These are phyloP conservation scores for Pachyseris speciosa DNA, from an alignment of 64 coral and sea anemone species.

Conservation along the genomic window DNA sequence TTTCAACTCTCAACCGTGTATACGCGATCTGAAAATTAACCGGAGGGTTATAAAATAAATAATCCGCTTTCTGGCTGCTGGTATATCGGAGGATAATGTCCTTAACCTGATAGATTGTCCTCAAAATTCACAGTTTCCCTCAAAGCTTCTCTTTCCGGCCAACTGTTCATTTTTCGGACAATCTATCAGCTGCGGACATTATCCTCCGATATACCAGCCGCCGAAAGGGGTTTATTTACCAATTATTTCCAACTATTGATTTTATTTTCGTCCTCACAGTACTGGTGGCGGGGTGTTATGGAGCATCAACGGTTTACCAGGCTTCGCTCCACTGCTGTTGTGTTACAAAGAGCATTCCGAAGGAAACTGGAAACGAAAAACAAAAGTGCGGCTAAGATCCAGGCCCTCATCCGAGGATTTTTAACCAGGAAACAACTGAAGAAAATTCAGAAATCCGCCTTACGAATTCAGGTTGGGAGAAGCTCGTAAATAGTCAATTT, in stretches of 20 bases:
- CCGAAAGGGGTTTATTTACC: no score
- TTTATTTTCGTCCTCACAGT: conserved; percentile 39
- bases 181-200: no score
- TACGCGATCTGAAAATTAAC: no score
- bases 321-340: conserved; percentile 26
- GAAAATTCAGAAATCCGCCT: conserved; percentile 54
- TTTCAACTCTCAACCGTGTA: no score
- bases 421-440: conserved; percentile 60
- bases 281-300: conserved; percentile 83
- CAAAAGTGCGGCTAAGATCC: conserved; percentile 70
- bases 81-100: background rate
- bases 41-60: no score
- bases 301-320: conserved; percentile 59
- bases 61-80: no score
- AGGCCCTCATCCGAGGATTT: conserved; percentile 59
- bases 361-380: conserved; percentile 33
- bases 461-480: conserved; percentile 75
- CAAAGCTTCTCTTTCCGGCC: no score
- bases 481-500: background rate
- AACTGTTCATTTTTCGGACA: no score
- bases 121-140: no score
- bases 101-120: no score
- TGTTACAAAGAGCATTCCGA: conserved; percentile 66
- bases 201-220: no score
- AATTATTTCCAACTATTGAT: background rate